These are phyloP conservation scores for Spermophilus dauricus DNA, from an alignment of 2,113 vertebrate species.

Conservation along the genomic window DNA sequence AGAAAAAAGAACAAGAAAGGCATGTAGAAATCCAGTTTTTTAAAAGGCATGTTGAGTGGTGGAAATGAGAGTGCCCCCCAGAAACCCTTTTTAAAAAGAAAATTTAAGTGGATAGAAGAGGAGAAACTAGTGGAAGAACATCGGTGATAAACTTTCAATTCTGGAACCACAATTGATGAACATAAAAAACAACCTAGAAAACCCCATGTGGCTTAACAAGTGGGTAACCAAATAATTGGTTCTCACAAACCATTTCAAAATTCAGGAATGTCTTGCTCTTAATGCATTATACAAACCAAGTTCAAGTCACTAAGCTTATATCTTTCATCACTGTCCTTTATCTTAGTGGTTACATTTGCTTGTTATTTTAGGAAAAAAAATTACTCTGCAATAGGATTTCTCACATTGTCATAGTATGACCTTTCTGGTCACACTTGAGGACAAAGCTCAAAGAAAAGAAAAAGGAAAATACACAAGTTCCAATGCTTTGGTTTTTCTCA, in stretches of 20 bases:
- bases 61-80: neutral
- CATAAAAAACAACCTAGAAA: neutral
- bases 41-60: neutral
- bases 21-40: neutral
- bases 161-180: neutral
- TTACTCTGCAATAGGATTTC: slow-evolving; percentile 22
- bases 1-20: neutral
- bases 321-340: neutral
- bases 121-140: neutral
- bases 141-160: neutral
- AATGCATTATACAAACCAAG: neutral
- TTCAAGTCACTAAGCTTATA: neutral
- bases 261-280: neutral
- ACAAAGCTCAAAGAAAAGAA: slow-evolving; percentile 39
- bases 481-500: neutral
- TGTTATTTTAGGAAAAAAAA: slow-evolving; percentile 29
- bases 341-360: neutral
- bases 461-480: slow-evolving; percentile 1
- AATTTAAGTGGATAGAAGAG: neutral
- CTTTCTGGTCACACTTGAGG: neutral
- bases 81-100: neutral
- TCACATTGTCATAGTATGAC: neutral
- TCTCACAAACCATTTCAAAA: slow-evolving; percentile 13
- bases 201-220: neutral
- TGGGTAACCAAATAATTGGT: neutral